Evolutionary conservation across 2,888 invertebrate species (phyloP), one percentile per base, ranked within the genome.

Genomic region (Andrena fulva): DNA sequence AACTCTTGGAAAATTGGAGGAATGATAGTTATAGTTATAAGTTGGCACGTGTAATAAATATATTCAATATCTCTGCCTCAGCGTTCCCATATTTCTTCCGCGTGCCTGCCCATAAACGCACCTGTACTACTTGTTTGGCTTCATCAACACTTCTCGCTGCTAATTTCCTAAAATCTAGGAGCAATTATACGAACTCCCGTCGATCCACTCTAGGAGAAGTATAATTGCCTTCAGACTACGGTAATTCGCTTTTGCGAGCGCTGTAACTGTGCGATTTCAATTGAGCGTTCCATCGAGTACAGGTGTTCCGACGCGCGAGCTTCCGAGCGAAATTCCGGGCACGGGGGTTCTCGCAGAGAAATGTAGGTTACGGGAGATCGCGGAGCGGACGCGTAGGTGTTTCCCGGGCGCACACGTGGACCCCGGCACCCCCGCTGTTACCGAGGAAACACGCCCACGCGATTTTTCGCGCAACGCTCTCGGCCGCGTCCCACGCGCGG

Each of bases 401-500:
- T 63, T 16, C 29, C 20, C 2, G 42, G 42, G 10, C 20, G 31
- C 24, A 50, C 50, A 27, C 75, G 35, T 59, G 77, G 42, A 33
- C 33, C 31, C 33, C 2, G n/a, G 24, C 52, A 20, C 54, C 77
- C 62, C 62, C 62, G 62, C n/a, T 20, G 78, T 78, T 69, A 54
- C 78, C 68, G 33, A 16, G 78, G 68, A 27, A 63, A 78, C 62
- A 35, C 72, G 75, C 66, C 72, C 77, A 62, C 77, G 67, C 42
- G 78, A 79, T 82, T 85, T 83, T 77, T 75, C 85, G 77, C 73
- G 71, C 72, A 64, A 73, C 75, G 64, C 59, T 24, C 68, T 56
- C 78, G 66, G 70, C 67, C 54, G 31, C 35, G 31, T 72, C 54
- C 66, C 71, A 64, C 74, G 54, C 67, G 75, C 31, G 16, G 16